Percentiles rank a stretch among this genome's conserved stretches.
phyloP scores from a whole-genome alignment of 1,140 invertebrate species.

The Hylaeus volcanicus region DNA sequence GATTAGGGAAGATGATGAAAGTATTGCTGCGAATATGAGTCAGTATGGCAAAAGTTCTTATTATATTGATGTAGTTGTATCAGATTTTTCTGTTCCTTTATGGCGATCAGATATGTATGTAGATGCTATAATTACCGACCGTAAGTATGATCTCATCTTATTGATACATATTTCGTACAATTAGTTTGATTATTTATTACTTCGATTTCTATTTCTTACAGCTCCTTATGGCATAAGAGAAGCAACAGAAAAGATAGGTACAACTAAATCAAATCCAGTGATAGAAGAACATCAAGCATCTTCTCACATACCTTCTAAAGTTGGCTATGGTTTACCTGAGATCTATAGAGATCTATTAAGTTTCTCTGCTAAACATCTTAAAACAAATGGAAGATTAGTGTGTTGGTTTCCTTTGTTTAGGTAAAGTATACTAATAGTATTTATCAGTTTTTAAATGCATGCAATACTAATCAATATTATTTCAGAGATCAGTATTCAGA shows the following conservation, averaged over 20 bases:
- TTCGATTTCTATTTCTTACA: slow-evolving; percentile 76
- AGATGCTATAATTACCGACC: slow-evolving; percentile 96
- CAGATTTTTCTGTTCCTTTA: slow-evolving; percentile 91
- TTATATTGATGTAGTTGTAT: slow-evolving; percentile 94
- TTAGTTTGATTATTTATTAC: slow-evolving; percentile 6
- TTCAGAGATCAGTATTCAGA: slow-evolving; percentile 88
- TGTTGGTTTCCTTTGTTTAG: slow-evolving; percentile 95
- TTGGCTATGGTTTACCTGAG: slow-evolving; percentile 90
- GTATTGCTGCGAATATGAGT: slow-evolving; percentile 90
- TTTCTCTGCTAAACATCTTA: slow-evolving; percentile 90
- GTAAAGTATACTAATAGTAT: slow-evolving; percentile 74
- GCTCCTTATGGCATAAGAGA: slow-evolving; percentile 98
- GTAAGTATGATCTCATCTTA: slow-evolving; percentile 84
- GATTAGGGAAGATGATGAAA: slow-evolving; percentile 90
- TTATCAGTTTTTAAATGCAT: slow-evolving; percentile 28
- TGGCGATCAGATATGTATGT: slow-evolving; percentile 87
- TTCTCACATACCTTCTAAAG: slow-evolving; percentile 91
- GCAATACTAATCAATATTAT: slow-evolving; percentile 42
- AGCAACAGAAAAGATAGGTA: slow-evolving; percentile 91
- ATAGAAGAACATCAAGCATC: slow-evolving; percentile 83
- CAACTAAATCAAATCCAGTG: slow-evolving; percentile 83
- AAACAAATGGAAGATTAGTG: slow-evolving; percentile 89
- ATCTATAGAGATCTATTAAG: slow-evolving; percentile 91
- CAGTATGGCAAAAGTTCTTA: slow-evolving; percentile 90
- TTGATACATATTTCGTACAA: slow-evolving; percentile 14